Base-by-base conservation (phyloP, 2,888 invertebrate species). In the Lepidocyrtinus sp. region DNA sequence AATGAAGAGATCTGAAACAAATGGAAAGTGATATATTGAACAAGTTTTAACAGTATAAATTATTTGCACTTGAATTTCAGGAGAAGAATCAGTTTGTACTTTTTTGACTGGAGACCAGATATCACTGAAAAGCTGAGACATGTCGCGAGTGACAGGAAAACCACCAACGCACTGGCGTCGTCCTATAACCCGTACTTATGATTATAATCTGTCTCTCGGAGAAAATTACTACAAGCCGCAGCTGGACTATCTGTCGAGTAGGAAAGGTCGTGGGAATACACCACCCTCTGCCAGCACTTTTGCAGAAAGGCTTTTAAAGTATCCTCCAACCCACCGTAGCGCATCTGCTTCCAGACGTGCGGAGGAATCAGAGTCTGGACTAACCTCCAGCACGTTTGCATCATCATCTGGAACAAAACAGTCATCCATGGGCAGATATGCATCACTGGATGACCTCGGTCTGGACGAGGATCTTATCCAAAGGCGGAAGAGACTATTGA, bases 181-280 rank as follows among this genome's bases (percentile, higher is more conserved):
- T 88, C 93, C 94, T 84, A 91, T 95, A 87, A 95, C 95, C 26
- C 93, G 93, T 89, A 93, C 95, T 87, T 95, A 96, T 88, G 94
- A 95, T 88, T 94, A 94, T 89, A 95, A 95, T 89, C 95, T 94
- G 90, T 93, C 94, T 26, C 63, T 86, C 15, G 86, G 86, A 22
- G 85, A 85, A 61, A 84, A 85, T 75, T 83, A 83, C 73, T 83
- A 83, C 74, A 84, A 81, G 50, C 86, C 86, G 24, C 86, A 85
- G 64, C 69, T 86, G 19, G 71, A 75, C 19, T 85, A 86, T 72
- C 67, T 84, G 46, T 83, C 81, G 7, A 64, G 72, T 9, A 61
- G 74, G 12, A 69, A 75, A 55, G 81, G 84, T 26, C 75, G 83
- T 25, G 83, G 80, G 0, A 72, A 74, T 19, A 82, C 84, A 25